phyloP scores from a whole-genome alignment of 2,113 vertebrate species.

The Proterorhinus semilunaris region DNA sequence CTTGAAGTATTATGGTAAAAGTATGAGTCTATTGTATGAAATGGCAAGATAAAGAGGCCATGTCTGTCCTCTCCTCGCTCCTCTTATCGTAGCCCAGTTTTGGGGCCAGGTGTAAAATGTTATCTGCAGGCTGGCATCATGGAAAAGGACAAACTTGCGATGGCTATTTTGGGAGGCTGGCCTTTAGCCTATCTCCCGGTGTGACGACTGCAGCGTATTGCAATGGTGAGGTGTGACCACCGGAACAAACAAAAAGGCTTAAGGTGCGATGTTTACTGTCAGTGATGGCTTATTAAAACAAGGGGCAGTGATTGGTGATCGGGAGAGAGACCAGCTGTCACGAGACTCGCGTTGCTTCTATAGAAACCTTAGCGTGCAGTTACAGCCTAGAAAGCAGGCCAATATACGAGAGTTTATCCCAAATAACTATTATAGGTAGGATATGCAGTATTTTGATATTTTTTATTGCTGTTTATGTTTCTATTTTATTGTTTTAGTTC shows the following conservation, averaged over 20 bases:
- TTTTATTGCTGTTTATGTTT: too few species aligned
- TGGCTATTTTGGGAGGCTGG: conserved; percentile 66
- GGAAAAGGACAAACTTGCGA: conserved; percentile 60
- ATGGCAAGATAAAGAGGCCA: not conserved
- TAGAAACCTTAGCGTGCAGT: conserved; percentile 36
- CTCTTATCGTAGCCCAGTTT: conserved; percentile 18
- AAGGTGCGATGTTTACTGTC: conserved; percentile 49
- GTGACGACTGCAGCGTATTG: conserved; percentile 25
- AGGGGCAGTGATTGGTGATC: conserved; percentile 35
- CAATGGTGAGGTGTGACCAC: conserved; percentile 29
- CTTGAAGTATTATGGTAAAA: conserved; percentile 7
- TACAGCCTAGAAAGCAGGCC: not conserved
- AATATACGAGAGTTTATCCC: too few species aligned
- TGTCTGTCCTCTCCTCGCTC: not conserved
- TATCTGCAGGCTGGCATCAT: conserved; percentile 61
- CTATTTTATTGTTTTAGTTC: too few species aligned
- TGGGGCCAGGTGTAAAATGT: conserved; percentile 60
- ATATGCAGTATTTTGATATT: too few species aligned
- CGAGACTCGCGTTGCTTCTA: too few species aligned
- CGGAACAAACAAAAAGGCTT: conserved; percentile 50
- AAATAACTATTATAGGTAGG: too few species aligned
- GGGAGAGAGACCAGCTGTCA: conserved; percentile 5
- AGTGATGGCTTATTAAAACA: conserved; percentile 51
- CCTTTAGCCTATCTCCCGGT: conserved; percentile 56
- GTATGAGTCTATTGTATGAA: not conserved